Conservation (phyloP, 1,140 invertebrate genomes). For the Macrosteles quadrilineatus region DNA sequence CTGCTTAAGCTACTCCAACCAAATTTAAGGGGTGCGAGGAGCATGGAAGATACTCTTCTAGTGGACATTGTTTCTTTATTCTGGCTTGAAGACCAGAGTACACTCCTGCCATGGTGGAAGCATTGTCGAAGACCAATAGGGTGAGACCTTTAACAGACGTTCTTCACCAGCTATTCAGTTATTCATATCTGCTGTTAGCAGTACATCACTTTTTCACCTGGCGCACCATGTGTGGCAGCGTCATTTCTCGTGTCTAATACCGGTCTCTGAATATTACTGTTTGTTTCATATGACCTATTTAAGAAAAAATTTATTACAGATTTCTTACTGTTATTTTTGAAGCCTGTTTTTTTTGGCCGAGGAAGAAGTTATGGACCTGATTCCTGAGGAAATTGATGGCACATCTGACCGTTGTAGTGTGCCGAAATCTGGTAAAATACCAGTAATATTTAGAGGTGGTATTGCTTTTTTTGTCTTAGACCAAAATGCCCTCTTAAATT, state of each 20-base stretch:
- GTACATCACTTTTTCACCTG: neutral
- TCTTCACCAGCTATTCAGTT: neutral
- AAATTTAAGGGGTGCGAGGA: conserved; percentile 46
- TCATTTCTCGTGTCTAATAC: neutral
- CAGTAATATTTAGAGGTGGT: no score
- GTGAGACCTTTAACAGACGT: conserved; percentile 33
- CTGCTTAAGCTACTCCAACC: conserved; percentile 42
- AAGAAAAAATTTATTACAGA: neutral
- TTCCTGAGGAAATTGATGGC: neutral
- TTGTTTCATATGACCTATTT: neutral
- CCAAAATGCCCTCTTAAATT: no score
- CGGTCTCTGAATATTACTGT: neutral
- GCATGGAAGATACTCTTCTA: conserved; percentile 42
- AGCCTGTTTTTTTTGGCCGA: no score
- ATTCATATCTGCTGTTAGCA: neutral
- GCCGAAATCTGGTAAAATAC: neutral
- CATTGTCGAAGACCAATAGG: conserved; percentile 44
- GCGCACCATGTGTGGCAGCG: neutral
- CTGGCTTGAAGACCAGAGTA: conserved; percentile 43
- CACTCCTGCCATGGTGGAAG: conserved; percentile 40
- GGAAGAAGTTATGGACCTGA: neutral
- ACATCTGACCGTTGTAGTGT: neutral
- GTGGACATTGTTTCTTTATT: conserved; percentile 43
- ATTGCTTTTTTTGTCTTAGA: no score
- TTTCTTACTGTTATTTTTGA: no score